phyloP scores from a whole-genome alignment of 1,140 invertebrate genomes.

The Drosophila triauraria region DNA sequence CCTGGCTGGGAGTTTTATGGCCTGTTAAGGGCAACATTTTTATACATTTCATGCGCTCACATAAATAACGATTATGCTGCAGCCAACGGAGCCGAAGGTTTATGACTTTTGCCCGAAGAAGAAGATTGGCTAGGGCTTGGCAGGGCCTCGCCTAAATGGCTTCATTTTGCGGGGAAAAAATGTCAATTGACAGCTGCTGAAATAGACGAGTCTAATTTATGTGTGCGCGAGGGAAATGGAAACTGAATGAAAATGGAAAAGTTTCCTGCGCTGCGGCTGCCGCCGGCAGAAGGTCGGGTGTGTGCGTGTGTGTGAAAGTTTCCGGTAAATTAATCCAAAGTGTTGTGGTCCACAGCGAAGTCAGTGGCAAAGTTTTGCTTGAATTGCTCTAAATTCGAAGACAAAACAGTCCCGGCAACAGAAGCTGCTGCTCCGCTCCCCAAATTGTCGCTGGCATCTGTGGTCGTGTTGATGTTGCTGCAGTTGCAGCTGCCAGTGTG shows the following conservation, averaged over 20 bases:
- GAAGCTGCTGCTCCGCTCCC: conserved; percentile 40
- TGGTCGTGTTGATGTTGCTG: conserved; percentile 39
- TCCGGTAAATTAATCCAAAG: conserved; percentile 80
- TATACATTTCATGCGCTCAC: conserved; percentile 80
- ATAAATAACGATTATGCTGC: conserved; percentile 77
- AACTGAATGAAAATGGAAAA: conserved; percentile 61
- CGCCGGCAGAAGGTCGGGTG: conserved; percentile 2
- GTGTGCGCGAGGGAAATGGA: conserved; percentile 25
- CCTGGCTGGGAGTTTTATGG: conserved; percentile 52
- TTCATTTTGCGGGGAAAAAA: conserved; percentile 69
- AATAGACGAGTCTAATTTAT: conserved; percentile 61
- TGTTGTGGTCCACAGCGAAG: conserved; percentile 59
- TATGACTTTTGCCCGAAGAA: conserved; percentile 66
- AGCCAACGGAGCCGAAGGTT: conserved; percentile 64
- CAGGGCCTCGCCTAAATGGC: conserved; percentile 60
- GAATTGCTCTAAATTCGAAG: conserved; percentile 63
- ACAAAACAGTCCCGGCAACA: conserved; percentile 50
- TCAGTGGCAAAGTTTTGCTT: conserved; percentile 55
- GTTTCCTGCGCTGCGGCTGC: conserved; percentile 23
- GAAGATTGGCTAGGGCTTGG: conserved; percentile 53
- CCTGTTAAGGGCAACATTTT: conserved; percentile 70
- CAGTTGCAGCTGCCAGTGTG: neutral
- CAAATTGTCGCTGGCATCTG: conserved; percentile 68
- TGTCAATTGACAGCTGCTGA: conserved; percentile 71
- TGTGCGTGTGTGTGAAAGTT: conserved; percentile 47